These are phyloP conservation scores for Leistus spinibarbis DNA, from an alignment of 2,888 invertebrate genomes.

Conservation along the genomic window DNA sequence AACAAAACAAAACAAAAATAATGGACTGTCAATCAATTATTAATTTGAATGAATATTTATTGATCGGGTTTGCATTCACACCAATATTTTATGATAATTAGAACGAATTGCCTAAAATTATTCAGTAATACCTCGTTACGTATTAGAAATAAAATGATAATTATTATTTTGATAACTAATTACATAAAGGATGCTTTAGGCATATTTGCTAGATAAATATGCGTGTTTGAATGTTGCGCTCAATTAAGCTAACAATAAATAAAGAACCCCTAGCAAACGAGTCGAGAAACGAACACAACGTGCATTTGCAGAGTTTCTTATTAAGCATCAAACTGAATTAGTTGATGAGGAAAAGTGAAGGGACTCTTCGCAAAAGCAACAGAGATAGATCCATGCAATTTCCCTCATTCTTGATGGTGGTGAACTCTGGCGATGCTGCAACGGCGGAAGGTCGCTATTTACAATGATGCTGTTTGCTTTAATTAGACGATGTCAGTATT, in stretches of 20 bases:
- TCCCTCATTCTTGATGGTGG: constrained; percentile 24
- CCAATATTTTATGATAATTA: no score
- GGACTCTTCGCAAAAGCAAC: background rate
- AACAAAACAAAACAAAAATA: no score
- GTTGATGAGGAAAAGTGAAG: constrained; percentile 35
- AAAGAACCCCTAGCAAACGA: background rate
- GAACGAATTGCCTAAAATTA: no score
- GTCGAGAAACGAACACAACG: background rate
- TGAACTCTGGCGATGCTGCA: background rate
- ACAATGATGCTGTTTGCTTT: constrained; percentile 37
- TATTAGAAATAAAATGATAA: no score
- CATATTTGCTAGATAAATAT: no score
- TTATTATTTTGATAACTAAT: no score
- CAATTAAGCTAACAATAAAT: background rate
- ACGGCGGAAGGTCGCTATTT: constrained; percentile 10
- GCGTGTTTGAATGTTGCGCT: no score
- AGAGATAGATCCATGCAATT: constrained; percentile 16
- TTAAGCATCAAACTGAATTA: constrained; percentile 34
- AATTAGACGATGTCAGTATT: constrained; percentile 35
- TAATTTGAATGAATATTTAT: no score
- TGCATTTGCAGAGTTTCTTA: constrained; percentile 1
- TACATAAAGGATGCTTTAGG: no score
- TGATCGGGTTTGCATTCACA: no score
- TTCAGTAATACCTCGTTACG: no score
- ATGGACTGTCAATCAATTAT: no score